Base-by-base conservation (phyloP, 2,888 invertebrate species). In the Diabrotica balteata region DNA sequence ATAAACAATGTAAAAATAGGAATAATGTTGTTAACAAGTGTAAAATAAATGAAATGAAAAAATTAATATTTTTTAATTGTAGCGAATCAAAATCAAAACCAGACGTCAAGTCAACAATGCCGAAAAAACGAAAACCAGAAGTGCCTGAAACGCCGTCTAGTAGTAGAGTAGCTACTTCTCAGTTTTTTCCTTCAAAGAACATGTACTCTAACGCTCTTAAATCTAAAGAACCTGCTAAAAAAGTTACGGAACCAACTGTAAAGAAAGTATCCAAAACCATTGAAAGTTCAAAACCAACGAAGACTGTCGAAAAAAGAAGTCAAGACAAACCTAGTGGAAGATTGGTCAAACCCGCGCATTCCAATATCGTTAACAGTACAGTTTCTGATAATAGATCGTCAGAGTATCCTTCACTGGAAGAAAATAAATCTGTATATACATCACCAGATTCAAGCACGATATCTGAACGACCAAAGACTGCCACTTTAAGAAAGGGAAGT, bases 141-240 rank as follows among this genome's bases (percentile, higher is more conserved):
- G 69, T 63, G 50, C 69, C 67, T 52, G 58, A 63, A 44, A 71
- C 66, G 49, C 72, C 78, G 54, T 73, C 78, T 43, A 80, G 78
- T 71, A 77, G 63, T 59, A 77, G 80, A 75, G 78, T 83, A 32
- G 75, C 77, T 43, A 82, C 80, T 71, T 76, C 81, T 10, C 80
- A 82, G 74, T 84, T 77, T 78, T 83, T 82, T 74, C 84, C 84
- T n/a, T 79, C 76, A 55, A 82, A 82, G 74, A 76, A 75, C 67
- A 77, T 82, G 72, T 81, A 80, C 65, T 72, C 80, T 44, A 79
- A 82, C 64, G 81, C 79, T 42, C 70, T 81, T 4, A 80, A 77
- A 68, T 52, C 59, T 32, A 68, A 72, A 46, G 61, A 51, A 64
- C 11, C 2, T 9, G 45, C 9, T 9, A 45, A 45, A 45, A 57